Evolutionary conservation across 2,888 invertebrate species (phyloP), one percentile per base, ranked within the genome.

Genomic region (Nysson spinosus): DNA sequence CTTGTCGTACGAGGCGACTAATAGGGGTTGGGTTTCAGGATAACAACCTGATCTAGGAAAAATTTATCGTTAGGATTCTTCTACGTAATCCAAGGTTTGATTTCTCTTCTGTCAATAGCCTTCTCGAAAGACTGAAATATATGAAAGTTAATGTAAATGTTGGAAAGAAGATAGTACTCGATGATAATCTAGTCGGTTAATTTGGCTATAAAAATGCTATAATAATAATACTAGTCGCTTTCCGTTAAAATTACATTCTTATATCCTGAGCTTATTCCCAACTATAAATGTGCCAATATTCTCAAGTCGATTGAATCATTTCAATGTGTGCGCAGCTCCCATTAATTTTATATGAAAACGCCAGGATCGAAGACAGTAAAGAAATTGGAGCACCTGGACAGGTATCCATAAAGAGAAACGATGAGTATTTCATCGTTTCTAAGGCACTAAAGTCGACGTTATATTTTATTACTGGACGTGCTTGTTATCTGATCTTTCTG

Each of bases 381-480:
- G 63, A 63, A 71, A 67, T 52, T 47, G 49, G 37, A 61, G 56
- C 43, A 52, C 40, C 40, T 34, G 35, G 61, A 61, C 64, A 58
- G 39, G 17, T 54, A 47, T 63, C 54, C 65, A 61, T 72, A 72
- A 75, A 64, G 61, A 65, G 50, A 28, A 22, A 47, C 39, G 61
- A 55, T 49, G 52, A 37, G 52, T 46, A 51, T 54, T 69, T 66
- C 65, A 75, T 75, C 72, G 65, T 35, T 47, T 43, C 43, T 37
- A 17, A 50, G 24, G 58, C 61, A 54, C 62, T 71, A 72, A 71
- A 75, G 37, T 56, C 42, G 43, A 62, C 57, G 75, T 68, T 68
- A 68, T 54, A 65, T 74, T 74, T 74, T 75, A 72, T 72, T 71
- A 75, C 57, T 56, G 56, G 39, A 40, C 40, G 42, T 42, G 71